Evolutionary conservation across 2,888 invertebrate genomes (phyloP), one percentile per base, ranked within the genome.

Genomic region (Merodon equestris): DNA sequence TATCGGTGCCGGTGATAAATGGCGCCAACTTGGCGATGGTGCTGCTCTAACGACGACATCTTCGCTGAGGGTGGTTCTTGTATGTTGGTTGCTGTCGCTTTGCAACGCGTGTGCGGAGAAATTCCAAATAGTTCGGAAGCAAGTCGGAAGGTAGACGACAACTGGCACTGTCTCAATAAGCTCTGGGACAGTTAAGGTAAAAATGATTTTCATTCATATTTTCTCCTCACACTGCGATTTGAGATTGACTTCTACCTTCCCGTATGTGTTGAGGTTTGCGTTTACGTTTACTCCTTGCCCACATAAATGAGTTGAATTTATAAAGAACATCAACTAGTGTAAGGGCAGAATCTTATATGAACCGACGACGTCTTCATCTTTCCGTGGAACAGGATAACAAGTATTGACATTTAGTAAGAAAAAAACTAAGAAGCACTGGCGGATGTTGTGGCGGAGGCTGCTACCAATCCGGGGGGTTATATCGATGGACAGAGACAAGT

Each of bases 1-100:
- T 72, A 72, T 82, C 63, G 64, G 70, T 67, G 84, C 85, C 87
- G 85, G 86, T 87, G 87, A 87, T 86, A 87, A 86, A 86, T 86
- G 88, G 88, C 88, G 88, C 88, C 88, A 87, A 86, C 84, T 85
- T 86, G 88, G 85, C 88, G 85, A 83, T 85, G 84, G 82, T 82
- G 81, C 56, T 61, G 57, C 67, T 73, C 67, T 67, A 77, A 77
- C 72, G 73, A 77, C 67, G 61, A 9, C 3, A 34, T n/a, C n/a
- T n/a, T n/a, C n/a, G n/a, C 50, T n/a, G 38, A 38, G 17, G 53
- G 27, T 27, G 27, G 3, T 7, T 27, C 7, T 51, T 63, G 57
- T 51, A 51, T 77, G 58, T 63, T n/a, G n/a, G 17, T 47, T 57
- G 67, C 57, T 57, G 70, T 68, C 63, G 57, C 53, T 57, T 38